Base-by-base conservation (phyloP, 37 sponge, comb jelly and placozoan genomes). In the Ephydatia muelleri region DNA sequence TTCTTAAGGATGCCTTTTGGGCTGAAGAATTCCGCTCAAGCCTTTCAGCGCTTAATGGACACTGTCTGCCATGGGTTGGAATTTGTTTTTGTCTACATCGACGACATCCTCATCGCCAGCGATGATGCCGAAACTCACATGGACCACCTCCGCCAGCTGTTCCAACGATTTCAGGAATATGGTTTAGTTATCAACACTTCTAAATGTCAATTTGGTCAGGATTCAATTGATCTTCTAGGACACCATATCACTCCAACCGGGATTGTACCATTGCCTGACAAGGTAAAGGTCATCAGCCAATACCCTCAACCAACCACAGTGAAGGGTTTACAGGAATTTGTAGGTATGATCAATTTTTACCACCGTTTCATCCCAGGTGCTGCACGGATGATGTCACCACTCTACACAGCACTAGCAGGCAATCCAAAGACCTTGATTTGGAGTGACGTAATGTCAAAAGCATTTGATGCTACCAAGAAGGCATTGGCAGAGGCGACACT, bases 31-130 rank as follows among this genome's bases (percentile, higher is more conserved):
- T 69, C 85, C 0, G 79, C 85, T 22, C 78, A 83, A 83, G 83
- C 66, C 21, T 85, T 85, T 71, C 85, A 86, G 47, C 74, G 87
- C 9, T 81, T 86, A 38, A 86, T 86, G 87, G 87, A 86, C 76
- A 71, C 4, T 1, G 80, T 86, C 67, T 86, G 87, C 23, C 87
- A 70, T 9, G 81, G 75, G 12, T 71, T 85, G 28, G 47, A 43
- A 8, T 73, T 83, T 35, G 67, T 73, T 6, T 83, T 73, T 75
- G 73, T 83, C n/a, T n/a, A n/a, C n/a, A n/a, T n/a, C 31, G 83
- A 82, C 57, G 83, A 82, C 73, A 82, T 82, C 69, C 31, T 83
- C 31, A 78, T 85, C 3, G 85, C 78, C 2, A 85, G 79, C 49
- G 49, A 31, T 22, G 23, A 43, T 25, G 72, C 74, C 68, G 25